A percentile compares a stretch with the other conserved stretches of the same genome.
Conservation (phyloP, 2,113 vertebrate genomes). For the Aldabrachelys gigantea region DNA sequence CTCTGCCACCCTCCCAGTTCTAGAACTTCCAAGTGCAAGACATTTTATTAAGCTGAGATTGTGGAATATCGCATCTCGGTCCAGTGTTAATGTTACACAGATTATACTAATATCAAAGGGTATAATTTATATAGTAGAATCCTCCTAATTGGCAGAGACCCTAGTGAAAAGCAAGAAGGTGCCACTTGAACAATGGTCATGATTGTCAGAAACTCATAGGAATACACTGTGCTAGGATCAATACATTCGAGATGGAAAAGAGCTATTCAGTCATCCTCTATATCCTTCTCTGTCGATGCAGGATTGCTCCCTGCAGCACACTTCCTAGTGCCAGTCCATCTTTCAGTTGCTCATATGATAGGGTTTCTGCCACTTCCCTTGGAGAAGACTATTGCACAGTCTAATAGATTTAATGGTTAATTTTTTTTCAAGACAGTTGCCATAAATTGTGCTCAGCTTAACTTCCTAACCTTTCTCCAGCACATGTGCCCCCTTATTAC, state of each 20-base stretch:
- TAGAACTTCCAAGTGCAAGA: conserved; percentile 45
- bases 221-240: conserved; percentile 51
- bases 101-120: conserved; percentile 71
- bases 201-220: conserved; percentile 55
- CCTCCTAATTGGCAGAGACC: conserved; percentile 66
- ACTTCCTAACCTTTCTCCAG: conserved; percentile 29
- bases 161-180: conserved; percentile 60
- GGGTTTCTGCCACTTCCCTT: conserved; percentile 28
- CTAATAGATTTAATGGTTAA: conserved; percentile 39
- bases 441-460: conserved; percentile 17
- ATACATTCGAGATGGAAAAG: conserved; percentile 30
- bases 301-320: conserved; percentile 39
- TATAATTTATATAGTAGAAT: conserved; percentile 66
- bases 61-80: conserved; percentile 63
- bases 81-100: conserved; percentile 66
- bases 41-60: conserved; percentile 65
- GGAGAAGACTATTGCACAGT: conserved; percentile 30
- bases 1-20: not conserved
- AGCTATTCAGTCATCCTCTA: conserved; percentile 60
- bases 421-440: not conserved
- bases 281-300: conserved; percentile 47
- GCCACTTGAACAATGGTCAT: conserved; percentile 67
- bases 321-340: not conserved
- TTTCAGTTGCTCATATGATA: conserved; percentile 45
- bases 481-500: conserved; percentile 6